Conservation (phyloP, 2,888 invertebrate genomes). For the Aricia artaxerxes region DNA sequence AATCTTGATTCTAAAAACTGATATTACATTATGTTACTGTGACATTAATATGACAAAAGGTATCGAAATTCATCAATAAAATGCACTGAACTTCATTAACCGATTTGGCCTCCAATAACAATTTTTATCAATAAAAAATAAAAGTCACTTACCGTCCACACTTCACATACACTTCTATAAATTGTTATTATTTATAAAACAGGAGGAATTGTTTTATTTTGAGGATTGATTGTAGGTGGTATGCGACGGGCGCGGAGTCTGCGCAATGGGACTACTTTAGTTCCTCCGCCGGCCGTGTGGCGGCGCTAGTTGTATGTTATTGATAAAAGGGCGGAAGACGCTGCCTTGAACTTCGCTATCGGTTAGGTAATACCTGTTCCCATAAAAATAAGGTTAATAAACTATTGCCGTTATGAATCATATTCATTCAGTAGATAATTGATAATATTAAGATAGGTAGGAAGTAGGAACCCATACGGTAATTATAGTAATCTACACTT, state of each 20-base stretch:
- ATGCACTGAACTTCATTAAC: background rate
- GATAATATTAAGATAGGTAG: too few relatives aligned
- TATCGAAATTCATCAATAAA: background rate
- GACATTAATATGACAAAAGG: background rate
- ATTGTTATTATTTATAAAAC: conserved; percentile 11
- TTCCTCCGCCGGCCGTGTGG: conserved; percentile 64
- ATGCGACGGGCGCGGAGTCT: conserved; percentile 70
- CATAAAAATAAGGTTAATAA: conserved; percentile 23
- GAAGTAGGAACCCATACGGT: too few relatives aligned
- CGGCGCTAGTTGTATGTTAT: conserved; percentile 66
- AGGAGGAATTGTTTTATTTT: conserved; percentile 50
- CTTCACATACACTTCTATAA: background rate
- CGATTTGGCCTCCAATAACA: background rate
- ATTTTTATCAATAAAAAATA: background rate
- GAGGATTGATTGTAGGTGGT: conserved; percentile 63
- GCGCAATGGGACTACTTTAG: conserved; percentile 61
- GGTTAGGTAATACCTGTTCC: conserved; percentile 58
- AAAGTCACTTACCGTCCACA: conserved; percentile 1
- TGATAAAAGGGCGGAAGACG: conserved; percentile 68
- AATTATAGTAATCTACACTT: too few relatives aligned
- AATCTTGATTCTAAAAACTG: background rate
- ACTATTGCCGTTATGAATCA: conserved; percentile 5
- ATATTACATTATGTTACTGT: background rate
- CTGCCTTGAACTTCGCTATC: conserved; percentile 75
- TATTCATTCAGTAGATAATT: background rate